phyloP scores from a whole-genome alignment of 2,888 invertebrate genomes.

The Amphiduros pacificus region DNA sequence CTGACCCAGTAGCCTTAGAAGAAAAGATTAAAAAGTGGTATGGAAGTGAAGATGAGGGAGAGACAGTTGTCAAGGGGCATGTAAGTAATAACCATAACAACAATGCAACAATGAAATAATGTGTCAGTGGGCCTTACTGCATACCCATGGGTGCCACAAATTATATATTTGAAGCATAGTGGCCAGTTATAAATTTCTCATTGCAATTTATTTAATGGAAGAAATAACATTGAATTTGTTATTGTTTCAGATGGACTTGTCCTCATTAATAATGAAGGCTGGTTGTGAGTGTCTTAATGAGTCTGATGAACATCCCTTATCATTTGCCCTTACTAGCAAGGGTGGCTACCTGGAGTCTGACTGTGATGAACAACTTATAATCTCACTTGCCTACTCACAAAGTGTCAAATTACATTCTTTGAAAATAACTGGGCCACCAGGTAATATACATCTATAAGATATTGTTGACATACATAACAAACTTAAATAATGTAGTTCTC shows the following conservation, averaged over 20 bases:
- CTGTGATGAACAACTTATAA: constrained; percentile 87
- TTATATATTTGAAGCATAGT: background rate
- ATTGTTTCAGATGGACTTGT: constrained; percentile 80
- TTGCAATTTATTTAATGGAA: background rate
- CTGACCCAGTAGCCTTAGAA: constrained; percentile 80
- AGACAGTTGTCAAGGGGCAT: constrained; percentile 49
- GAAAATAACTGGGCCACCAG: constrained; percentile 44
- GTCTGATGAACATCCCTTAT: constrained; percentile 85
- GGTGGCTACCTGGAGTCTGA: constrained; percentile 66
- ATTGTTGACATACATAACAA: no score
- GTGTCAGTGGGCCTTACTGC: background rate
- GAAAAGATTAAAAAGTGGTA: constrained; percentile 80
- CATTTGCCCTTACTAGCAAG: constrained; percentile 62
- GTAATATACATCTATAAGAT: no score
- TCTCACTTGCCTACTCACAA: constrained; percentile 83
- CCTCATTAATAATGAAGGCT: constrained; percentile 80
- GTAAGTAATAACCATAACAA: no score
- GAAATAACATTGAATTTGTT: no score
- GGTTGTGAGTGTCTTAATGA: constrained; percentile 97
- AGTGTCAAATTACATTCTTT: constrained; percentile 94
- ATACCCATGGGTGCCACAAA: background rate
- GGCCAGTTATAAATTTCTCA: background rate
- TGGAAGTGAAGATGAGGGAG: constrained; percentile 42
- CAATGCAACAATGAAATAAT: background rate
- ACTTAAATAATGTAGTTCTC: no score